Evolutionary conservation across 1,140 invertebrate genomes (phyloP).

Genomic region (Conus ventricosus): DNA sequence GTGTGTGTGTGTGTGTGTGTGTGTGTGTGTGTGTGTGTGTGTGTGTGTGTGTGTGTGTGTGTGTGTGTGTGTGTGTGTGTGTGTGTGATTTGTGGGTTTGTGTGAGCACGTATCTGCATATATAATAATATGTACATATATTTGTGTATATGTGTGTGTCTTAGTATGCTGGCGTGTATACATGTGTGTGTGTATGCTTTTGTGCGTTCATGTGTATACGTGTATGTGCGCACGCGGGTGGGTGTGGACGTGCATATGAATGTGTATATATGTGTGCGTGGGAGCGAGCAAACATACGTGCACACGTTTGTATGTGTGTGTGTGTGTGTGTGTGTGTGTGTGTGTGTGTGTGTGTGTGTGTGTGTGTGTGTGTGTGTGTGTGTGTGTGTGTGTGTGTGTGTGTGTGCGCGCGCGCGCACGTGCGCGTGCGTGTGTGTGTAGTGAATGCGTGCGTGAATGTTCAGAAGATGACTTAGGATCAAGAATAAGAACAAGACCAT

Average conservation of each 20-base stretch:
- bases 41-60: no score
- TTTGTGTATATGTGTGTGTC: background rate
- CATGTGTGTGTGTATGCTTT: background rate
- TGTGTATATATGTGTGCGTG: background rate
- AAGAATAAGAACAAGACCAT: no score
- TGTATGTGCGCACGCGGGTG: background rate
- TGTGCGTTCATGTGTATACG: background rate
- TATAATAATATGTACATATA: no score
- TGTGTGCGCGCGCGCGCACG: background rate
- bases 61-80: no score
- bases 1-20: background rate
- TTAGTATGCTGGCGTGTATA: no score
- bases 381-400: background rate
- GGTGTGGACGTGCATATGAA: background rate
- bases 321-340: background rate
- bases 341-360: background rate
- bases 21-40: no score
- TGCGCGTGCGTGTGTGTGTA: background rate
- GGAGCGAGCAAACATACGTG: background rate
- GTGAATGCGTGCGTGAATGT: no score
- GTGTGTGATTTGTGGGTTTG: no score
- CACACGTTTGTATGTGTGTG: background rate
- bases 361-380: background rate
- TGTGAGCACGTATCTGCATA: no score
- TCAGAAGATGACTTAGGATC: no score